Conservation (phyloP, 2,888 invertebrate species). For the Caenorhabditis panamensis region DNA sequence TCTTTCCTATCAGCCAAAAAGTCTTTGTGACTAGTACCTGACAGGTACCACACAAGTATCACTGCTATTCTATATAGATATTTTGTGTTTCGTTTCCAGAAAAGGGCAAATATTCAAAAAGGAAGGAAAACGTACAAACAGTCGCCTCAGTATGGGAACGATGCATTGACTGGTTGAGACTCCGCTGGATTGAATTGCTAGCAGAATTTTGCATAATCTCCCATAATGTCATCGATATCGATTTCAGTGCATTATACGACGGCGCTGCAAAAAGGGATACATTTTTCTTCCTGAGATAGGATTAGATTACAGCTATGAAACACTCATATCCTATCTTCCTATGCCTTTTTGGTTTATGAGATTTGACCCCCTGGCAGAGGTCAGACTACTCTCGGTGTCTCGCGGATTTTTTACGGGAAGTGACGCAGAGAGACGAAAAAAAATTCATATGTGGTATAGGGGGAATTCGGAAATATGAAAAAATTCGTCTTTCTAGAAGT, state of each 20-base stretch:
- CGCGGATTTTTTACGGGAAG: background rate
- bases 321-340: background rate
- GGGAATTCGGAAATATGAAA: too few relatives aligned
- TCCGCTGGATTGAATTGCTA: slow-evolving; percentile 69
- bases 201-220: slow-evolving; percentile 84
- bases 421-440: background rate
- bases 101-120: background rate
- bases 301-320: slow-evolving; percentile 16
- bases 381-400: slow-evolving; percentile 7
- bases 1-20: slow-evolving; percentile 26
- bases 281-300: slow-evolving; percentile 3
- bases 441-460: background rate
- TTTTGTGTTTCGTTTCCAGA: background rate
- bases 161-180: slow-evolving; percentile 71
- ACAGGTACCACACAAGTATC: background rate
- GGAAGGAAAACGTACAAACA: slow-evolving; percentile 53
- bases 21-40: slow-evolving; percentile 26
- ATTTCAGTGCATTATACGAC: slow-evolving; percentile 84
- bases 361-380: background rate
- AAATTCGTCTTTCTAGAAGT: too few relatives aligned
- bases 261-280: slow-evolving; percentile 83
- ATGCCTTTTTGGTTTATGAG: slow-evolving; percentile 2
- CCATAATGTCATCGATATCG: slow-evolving; percentile 84
- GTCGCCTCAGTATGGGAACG: slow-evolving; percentile 65
- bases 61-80: too few relatives aligned